phyloP scores from a whole-genome alignment of 2,113 vertebrate genomes.

The Aspidoscelis tigris region DNA sequence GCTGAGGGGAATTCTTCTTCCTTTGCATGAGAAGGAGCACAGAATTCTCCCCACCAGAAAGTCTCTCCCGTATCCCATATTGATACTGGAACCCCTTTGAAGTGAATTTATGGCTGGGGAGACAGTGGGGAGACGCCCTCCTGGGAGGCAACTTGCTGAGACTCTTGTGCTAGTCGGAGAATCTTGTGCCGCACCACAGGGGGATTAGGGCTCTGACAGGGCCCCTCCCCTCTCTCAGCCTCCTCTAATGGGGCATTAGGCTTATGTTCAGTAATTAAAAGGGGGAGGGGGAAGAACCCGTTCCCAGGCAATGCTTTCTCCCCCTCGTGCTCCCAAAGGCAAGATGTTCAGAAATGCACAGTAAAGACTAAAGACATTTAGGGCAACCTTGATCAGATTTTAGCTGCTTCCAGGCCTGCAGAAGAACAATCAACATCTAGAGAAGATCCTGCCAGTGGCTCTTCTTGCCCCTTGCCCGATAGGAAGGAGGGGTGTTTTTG shows the following conservation, averaged over 20 bases:
- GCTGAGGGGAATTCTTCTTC: not conserved
- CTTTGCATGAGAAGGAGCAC: not conserved
- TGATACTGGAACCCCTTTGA: conserved; percentile 34
- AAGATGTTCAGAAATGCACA: not conserved
- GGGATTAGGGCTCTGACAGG: conserved; percentile 52
- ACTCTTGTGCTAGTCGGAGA: conserved; percentile 53
- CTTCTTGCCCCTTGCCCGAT: too few species aligned
- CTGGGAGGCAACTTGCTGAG: conserved; percentile 52
- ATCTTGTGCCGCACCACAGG: conserved; percentile 47
- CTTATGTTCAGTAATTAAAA: conserved; percentile 39
- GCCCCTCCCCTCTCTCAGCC: conserved; percentile 44
- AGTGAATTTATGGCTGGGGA: not conserved
- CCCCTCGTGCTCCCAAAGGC: not conserved
- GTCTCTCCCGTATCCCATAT: not conserved
- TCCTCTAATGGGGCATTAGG: conserved; percentile 62
- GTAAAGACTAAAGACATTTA: not conserved
- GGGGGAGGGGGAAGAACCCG: not conserved
- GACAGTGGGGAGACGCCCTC: conserved; percentile 17
- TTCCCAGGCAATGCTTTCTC: not conserved
- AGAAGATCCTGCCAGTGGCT: too few species aligned
- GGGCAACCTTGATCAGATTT: not conserved
- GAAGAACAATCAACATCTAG: too few species aligned
- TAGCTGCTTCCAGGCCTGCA: too few species aligned
- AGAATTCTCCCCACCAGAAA: not conserved
- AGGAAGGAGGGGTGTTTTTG: too few species aligned